Conservation (phyloP, 2,113 vertebrate species). For the Pardalotus punctatus region DNA sequence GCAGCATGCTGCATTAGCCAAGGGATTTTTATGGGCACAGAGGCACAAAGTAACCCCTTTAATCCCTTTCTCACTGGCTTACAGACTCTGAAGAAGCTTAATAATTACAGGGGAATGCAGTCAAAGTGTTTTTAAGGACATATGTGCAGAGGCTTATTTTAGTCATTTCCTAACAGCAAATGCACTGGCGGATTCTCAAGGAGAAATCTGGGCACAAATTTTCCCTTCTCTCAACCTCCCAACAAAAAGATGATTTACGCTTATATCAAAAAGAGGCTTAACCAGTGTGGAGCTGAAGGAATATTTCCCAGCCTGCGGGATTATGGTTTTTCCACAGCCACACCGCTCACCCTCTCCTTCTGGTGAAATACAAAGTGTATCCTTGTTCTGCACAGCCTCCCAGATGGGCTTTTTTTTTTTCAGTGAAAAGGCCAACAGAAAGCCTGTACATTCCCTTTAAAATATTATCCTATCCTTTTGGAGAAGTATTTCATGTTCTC, state of each 20-base stretch:
- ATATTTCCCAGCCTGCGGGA: neutral
- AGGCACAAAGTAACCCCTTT: slow-evolving; percentile 67
- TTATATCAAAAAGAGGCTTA: slow-evolving; percentile 6
- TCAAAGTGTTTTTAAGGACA: slow-evolving; percentile 71
- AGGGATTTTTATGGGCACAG: slow-evolving; percentile 69
- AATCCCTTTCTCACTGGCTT: slow-evolving; percentile 70
- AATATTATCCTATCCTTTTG: neutral
- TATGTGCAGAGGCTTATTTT: slow-evolving; percentile 65
- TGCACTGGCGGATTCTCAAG: slow-evolving; percentile 24
- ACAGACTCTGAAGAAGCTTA: slow-evolving; percentile 67
- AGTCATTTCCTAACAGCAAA: slow-evolving; percentile 53
- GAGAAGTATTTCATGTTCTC: neutral
- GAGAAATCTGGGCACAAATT: neutral
- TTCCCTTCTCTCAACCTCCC: neutral
- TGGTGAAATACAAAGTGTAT: neutral
- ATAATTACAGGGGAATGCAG: slow-evolving; percentile 69
- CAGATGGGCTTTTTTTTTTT: neutral
- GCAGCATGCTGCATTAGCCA: slow-evolving; percentile 41
- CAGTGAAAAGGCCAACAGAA: neutral
- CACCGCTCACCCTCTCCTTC: neutral
- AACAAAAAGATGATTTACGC: neutral
- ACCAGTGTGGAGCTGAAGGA: neutral
- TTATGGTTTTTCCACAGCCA: neutral
- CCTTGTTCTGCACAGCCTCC: neutral
- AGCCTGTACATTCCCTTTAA: neutral